Evolutionary conservation across 2,797 vertebrate genomes (phyloP), one percentile per base, ranked within the genome.

Genomic region (Microctenopoma stevenorrisi): DNA sequence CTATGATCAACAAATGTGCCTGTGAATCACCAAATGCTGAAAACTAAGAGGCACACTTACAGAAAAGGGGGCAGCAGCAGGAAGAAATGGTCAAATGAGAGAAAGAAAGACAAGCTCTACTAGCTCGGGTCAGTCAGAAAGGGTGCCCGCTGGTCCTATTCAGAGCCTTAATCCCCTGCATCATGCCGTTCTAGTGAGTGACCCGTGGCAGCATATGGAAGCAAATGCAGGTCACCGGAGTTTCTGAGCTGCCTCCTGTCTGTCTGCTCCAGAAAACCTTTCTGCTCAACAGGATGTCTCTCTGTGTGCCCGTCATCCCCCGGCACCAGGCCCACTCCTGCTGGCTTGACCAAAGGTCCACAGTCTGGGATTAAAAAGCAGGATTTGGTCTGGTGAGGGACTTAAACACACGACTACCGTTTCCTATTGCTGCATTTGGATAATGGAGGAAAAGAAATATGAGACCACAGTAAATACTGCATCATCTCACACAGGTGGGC

Each of bases 191-290:
- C 18, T 54, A 73, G 78, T 69, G 78, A 44, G 59, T 81, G 80
- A 89, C 85, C 84, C 35, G 11, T 4, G 63, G 82, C 68, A 81
- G 85, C 91, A 92, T 91, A 90, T 91, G 89, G 88, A 86, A 77
- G 73, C 38, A 37, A 90, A 91, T 92, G 91, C 91, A 90, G 91
- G 90, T 91, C 90, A 92, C 54, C 59, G 79, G 76, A 79, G 83
- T 86, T 88, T 84, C 69, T 83, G 83, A 75, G 69, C 84, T 80
- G 77, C 73, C 84, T 79, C 64, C 48, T 87, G 78, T 84, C 79
- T 81, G 85, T 88, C 82, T 88, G 90, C 84, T 88, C 84, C 84
- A 89, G 49, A 88, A 88, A 89, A 63, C 79, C 64, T 75, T 75
- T 56, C 76, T 78, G 78, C 72, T 64, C 77, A 66, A 70, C 73